A percentile compares a stretch with the other conserved stretches of the same genome.
Conservation (phyloP, 2,888 invertebrate genomes). For the Nesidiocoris tenuis region DNA sequence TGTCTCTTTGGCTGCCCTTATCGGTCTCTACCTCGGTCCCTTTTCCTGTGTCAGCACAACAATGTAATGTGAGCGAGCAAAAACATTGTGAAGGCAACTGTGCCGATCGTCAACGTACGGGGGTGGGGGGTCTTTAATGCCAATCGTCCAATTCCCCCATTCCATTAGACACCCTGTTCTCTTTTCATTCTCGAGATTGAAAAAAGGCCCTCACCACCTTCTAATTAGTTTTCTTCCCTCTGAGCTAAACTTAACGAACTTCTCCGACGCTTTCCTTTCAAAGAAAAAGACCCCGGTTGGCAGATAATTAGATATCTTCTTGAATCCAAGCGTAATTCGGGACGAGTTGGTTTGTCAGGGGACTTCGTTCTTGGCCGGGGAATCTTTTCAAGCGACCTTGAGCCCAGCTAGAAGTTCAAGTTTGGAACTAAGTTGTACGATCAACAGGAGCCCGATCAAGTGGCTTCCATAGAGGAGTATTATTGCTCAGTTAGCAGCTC, state of each 20-base stretch:
- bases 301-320: neutral
- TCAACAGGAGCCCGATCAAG: too few relatives aligned
- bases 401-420: too few relatives aligned
- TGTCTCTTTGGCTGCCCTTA: slow-evolving; percentile 8
- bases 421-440: too few relatives aligned
- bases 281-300: neutral
- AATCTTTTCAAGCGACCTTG: neutral
- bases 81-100: neutral
- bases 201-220: neutral
- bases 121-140: neutral
- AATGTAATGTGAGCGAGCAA: neutral
- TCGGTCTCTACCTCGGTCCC: neutral
- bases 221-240: neutral
- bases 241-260: neutral
- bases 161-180: neutral
- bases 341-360: neutral
- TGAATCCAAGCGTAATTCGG: neutral
- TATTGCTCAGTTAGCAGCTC: too few relatives aligned
- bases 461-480: too few relatives aligned
- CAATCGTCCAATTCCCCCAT: neutral
- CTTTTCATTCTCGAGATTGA: neutral
- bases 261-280: neutral
- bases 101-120: neutral
- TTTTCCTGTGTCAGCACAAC: too few relatives aligned
- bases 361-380: neutral